Evolutionary conservation across 2,888 invertebrate species (phyloP).

Genomic region (Tanypteryx hageni): DNA sequence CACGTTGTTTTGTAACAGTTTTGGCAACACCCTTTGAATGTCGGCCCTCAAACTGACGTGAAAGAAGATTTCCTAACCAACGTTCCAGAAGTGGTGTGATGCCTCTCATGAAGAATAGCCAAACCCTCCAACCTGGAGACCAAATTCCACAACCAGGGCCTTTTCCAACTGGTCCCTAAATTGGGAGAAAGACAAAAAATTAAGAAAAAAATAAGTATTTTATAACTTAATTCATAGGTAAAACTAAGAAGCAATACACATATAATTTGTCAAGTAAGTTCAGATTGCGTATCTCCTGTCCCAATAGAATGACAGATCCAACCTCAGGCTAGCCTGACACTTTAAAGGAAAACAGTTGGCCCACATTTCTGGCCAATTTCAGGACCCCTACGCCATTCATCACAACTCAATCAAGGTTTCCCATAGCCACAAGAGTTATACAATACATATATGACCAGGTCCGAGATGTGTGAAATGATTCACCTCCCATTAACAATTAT

Average conservation of each 20-base stretch:
- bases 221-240: constrained; percentile 21
- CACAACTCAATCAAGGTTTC: constrained; percentile 66
- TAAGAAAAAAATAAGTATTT: neutral
- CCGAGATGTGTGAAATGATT: neutral
- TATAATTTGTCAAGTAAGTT: neutral
- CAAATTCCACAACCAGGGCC: constrained; percentile 99
- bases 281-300: constrained; percentile 65
- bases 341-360: constrained; percentile 71
- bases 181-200: constrained; percentile 67
- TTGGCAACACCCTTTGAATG: constrained; percentile 99
- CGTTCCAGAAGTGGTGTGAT: constrained; percentile 98
- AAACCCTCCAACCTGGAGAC: constrained; percentile 99
- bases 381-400: constrained; percentile 72
- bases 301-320: constrained; percentile 23
- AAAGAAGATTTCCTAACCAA: constrained; percentile 99
- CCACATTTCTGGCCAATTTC: constrained; percentile 71
- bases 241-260: constrained; percentile 51
- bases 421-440: neutral
- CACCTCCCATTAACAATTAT: neutral
- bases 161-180: constrained; percentile 96
- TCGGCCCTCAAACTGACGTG: constrained; percentile 98
- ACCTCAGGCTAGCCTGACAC: constrained; percentile 51
- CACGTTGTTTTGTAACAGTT: constrained; percentile 99
- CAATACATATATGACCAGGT: neutral
- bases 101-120: constrained; percentile 99